phyloP scores from a whole-genome alignment of 1,140 invertebrate genomes.

The Drosophila albomicans region DNA sequence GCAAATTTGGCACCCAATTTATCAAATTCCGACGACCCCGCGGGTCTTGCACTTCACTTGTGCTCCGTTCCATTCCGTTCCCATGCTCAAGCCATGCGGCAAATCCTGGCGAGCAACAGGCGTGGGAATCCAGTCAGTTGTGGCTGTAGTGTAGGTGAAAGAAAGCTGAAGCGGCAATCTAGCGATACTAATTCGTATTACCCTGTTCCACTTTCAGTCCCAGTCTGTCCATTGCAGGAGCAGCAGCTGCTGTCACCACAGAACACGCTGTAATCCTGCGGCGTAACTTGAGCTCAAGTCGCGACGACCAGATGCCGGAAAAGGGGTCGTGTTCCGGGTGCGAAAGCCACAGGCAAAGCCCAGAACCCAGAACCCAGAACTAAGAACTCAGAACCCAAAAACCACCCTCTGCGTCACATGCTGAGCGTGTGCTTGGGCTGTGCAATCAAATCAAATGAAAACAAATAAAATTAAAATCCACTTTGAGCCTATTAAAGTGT shows the following conservation, averaged over 20 bases:
- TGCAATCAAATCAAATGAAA: constrained; percentile 78
- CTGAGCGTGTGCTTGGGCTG: constrained; percentile 52
- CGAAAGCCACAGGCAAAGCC: constrained; percentile 9
- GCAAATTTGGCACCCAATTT: constrained; percentile 76
- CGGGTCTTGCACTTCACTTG: constrained; percentile 23
- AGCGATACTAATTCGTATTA: constrained; percentile 76
- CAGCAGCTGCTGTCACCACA: constrained; percentile 60
- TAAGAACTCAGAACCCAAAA: constrained; percentile 7
- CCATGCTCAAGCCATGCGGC: neutral
- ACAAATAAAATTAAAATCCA: constrained; percentile 85
- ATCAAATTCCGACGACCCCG: constrained; percentile 60
- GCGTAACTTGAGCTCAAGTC: constrained; percentile 66
- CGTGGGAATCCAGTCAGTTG: constrained; percentile 72
- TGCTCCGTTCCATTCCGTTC: constrained; percentile 12
- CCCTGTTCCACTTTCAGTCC: constrained; percentile 4
- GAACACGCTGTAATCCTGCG: constrained; percentile 69
- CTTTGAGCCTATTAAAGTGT: constrained; percentile 84
- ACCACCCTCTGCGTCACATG: constrained; percentile 59
- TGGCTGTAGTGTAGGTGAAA: constrained; percentile 23
- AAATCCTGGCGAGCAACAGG: constrained; percentile 44
- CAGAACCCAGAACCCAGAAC: neutral
- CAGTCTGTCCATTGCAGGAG: constrained; percentile 24
- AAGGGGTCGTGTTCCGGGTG: constrained; percentile 36
- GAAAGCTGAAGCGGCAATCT: constrained; percentile 54
- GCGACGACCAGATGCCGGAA: constrained; percentile 32